Percentiles rank a stretch among this genome's conserved stretches.
phyloP scores from a whole-genome alignment of 2,797 vertebrate species.

The Arremon aurantiirostris region DNA sequence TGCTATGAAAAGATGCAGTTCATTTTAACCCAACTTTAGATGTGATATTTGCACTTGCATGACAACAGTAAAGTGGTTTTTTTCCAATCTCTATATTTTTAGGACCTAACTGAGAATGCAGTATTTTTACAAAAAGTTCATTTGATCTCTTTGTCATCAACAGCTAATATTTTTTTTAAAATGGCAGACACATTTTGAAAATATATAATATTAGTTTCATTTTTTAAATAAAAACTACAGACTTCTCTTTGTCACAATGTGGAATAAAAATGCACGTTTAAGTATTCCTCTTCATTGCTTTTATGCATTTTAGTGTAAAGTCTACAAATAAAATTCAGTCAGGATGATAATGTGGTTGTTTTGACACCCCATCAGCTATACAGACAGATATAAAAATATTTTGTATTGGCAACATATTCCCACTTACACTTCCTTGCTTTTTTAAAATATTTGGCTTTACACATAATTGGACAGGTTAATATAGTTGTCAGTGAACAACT shows the following conservation, averaged over 20 bases:
- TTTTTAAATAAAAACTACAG: background rate
- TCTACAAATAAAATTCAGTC: background rate
- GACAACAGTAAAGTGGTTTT: background rate
- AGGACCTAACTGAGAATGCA: background rate
- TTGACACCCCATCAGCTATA: background rate
- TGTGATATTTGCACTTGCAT: background rate
- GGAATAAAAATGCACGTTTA: background rate
- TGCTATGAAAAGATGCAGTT: background rate
- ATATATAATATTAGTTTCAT: background rate
- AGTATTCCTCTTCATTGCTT: background rate
- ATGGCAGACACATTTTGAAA: background rate
- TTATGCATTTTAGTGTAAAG: background rate
- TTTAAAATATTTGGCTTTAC: background rate
- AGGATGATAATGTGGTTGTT: background rate
- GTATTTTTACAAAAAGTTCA: background rate
- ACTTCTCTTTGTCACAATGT: background rate
- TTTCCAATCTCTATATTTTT: background rate
- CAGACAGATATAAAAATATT: slow-evolving; percentile 1
- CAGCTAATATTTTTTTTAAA: background rate
- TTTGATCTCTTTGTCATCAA: background rate
- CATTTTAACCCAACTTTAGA: background rate
- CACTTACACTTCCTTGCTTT: background rate
- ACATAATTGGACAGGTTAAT: background rate
- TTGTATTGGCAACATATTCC: background rate
- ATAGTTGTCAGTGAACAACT: background rate